Percentiles rank a stretch among this genome's conserved stretches.
Conservation (phyloP, 2,888 invertebrate species). For the Thymelicus lineola region DNA sequence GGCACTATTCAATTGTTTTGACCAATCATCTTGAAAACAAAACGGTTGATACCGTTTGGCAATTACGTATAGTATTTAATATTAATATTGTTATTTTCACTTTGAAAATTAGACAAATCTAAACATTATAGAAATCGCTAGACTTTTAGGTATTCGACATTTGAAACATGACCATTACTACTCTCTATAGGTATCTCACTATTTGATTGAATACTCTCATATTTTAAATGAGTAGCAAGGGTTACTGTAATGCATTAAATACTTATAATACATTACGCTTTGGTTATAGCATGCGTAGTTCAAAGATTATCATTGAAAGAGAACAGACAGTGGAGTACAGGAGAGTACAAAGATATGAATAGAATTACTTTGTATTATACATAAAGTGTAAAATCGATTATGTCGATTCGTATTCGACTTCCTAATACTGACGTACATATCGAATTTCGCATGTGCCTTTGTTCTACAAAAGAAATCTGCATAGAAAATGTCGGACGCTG, state of each 20-base stretch:
- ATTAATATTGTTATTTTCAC: too few species aligned
- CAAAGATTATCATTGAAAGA: slow-evolving; percentile 1
- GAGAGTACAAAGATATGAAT: not conserved
- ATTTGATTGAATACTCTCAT: not conserved
- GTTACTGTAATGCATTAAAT: not conserved
- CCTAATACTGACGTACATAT: slow-evolving; percentile 26
- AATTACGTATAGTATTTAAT: not conserved
- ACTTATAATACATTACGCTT: not conserved
- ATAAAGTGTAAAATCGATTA: slow-evolving; percentile 28
- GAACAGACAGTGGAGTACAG: not conserved
- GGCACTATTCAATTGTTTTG: too few species aligned
- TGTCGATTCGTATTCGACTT: slow-evolving; percentile 19
- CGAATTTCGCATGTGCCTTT: slow-evolving; percentile 17
- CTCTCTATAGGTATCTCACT: not conserved
- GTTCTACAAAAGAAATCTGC: slow-evolving; percentile 32
- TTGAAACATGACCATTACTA: slow-evolving; percentile 9
- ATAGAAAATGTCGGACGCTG: slow-evolving; percentile 19
- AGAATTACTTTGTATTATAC: slow-evolving; percentile 1
- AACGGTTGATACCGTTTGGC: too few species aligned
- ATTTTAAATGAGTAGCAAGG: not conserved
- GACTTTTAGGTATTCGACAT: not conserved
- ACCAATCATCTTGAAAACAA: too few species aligned
- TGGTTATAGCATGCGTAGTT: not conserved
- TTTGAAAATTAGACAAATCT: too few species aligned
- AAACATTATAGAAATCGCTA: too few species aligned